Evolutionary conservation across 1,140 invertebrate species (phyloP).

Genomic region (Drosophila nikananu): DNA sequence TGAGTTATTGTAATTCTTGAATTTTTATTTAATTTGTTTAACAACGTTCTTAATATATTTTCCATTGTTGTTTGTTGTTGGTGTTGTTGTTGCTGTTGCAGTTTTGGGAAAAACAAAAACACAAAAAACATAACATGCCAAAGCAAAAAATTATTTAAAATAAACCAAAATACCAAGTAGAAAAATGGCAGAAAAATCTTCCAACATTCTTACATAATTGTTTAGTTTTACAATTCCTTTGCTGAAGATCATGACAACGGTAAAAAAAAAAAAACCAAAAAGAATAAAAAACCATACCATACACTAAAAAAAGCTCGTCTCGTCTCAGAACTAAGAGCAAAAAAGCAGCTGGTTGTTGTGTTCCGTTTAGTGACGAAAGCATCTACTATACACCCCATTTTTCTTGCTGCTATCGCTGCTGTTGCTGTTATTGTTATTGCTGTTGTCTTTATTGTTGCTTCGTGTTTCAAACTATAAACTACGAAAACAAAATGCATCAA

Average conservation of each 20-base stretch:
- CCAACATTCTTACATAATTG: slow-evolving; percentile 12
- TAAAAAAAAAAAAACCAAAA: neutral
- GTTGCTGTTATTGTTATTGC: slow-evolving; percentile 35
- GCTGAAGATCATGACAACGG: slow-evolving; percentile 37
- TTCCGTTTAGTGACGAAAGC: slow-evolving; percentile 33
- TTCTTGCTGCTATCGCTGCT: slow-evolving; percentile 29
- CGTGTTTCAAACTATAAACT: slow-evolving; percentile 14
- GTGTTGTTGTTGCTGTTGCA: slow-evolving; percentile 46
- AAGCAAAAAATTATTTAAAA: neutral
- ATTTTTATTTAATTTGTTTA: slow-evolving; percentile 23
- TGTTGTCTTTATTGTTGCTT: slow-evolving; percentile 40
- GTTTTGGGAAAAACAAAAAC: slow-evolving; percentile 32
- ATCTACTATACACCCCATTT: slow-evolving; percentile 14
- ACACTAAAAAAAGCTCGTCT: neutral
- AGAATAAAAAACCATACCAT: neutral
- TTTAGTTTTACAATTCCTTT: slow-evolving; percentile 15
- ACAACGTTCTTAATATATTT: slow-evolving; percentile 30
- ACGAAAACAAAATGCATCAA: neutral
- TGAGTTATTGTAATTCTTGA: slow-evolving; percentile 32
- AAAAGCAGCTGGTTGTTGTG: slow-evolving; percentile 4
- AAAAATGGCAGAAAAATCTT: neutral
- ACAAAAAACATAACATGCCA: slow-evolving; percentile 8
- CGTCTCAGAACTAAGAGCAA: neutral
- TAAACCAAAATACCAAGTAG: neutral
- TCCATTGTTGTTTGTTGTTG: slow-evolving; percentile 41